Evolutionary conservation across 2,888 invertebrate genomes (phyloP), one percentile per base, ranked within the genome.

Genomic region (Tachina fera): DNA sequence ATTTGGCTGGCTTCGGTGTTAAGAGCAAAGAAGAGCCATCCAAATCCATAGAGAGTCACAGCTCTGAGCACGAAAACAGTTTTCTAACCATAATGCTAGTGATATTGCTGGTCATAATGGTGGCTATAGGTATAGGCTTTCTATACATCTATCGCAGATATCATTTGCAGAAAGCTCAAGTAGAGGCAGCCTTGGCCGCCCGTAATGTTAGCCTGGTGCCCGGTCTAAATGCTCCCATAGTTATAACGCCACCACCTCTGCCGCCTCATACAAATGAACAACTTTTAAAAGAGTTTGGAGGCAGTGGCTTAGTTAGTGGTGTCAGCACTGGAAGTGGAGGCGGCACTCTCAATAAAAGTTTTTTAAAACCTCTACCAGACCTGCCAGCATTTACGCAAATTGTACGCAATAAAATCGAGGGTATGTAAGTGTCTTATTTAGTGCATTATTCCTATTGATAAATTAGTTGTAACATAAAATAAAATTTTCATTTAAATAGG

Each of bases 351-450:
- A 89, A 89, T n/a, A 91, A 91, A 77, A 90, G 88, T 80, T 91
- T 90, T 61, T 87, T 91, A 1, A 92, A 92, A 47, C 92, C 92
- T 3, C 83, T 92, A 74, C 92, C 92, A 0, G 91, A 91, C 79
- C 87, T 91, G 51, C 92, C 90, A 45, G 90, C 89, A 1, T 90
- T 90, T 80, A 90, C 89, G 45, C 90, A 90, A 87, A 87, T 89
- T 88, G 84, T 91, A 56, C 88, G 89, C 87, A 91, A 88, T 87
- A 90, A 90, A 88, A 91, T 90, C 89, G 92, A 92, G 87, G 92
- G 92, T 92, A 90, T 90, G 92, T 91, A 91, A 91, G 89, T 90
- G 90, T 89, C 90, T 71, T 45, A 39, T 45, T 16, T 14, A 72
- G 10, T 19, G 4, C 5, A 14, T 10, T 22, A 14, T 19, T 58